phyloP scores from a whole-genome alignment of 2,888 invertebrate species.

The Ephialtes manifestator region DNA sequence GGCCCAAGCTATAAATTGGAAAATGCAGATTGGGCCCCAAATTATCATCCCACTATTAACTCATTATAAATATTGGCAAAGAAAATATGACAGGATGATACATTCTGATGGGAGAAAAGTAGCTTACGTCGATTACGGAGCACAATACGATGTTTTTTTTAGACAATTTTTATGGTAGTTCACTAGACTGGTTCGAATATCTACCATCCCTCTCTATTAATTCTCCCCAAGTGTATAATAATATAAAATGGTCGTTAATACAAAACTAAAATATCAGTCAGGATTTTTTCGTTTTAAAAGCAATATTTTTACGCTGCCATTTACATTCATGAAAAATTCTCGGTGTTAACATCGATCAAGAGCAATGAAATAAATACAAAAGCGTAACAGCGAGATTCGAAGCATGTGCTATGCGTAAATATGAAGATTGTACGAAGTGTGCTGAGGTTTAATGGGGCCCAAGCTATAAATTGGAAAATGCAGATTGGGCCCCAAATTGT shows the following conservation, averaged over 20 bases:
- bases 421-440: too few species aligned
- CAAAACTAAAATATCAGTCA: neutral
- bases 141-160: neutral
- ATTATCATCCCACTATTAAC: neutral
- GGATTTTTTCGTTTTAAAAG: neutral
- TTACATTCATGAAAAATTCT: conserved; percentile 1
- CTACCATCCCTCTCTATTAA: neutral
- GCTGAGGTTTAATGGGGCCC: conserved; percentile 64
- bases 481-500: conserved; percentile 30
- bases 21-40: conserved; percentile 52
- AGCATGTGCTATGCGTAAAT: conserved; percentile 54
- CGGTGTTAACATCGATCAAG: conserved; percentile 60
- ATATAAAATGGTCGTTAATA: neutral
- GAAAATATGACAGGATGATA: neutral
- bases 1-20: conserved; percentile 67
- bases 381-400: conserved; percentile 23
- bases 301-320: neutral
- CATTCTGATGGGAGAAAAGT: neutral
- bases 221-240: neutral
- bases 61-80: neutral
- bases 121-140: neutral
- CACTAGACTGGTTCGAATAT: neutral
- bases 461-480: conserved; percentile 67
- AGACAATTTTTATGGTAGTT: neutral
- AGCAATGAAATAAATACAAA: conserved; percentile 42